Evolutionary conservation across 2,113 vertebrate genomes (phyloP), one percentile per base, ranked within the genome.

Genomic region (Aptenodytes forsteri): DNA sequence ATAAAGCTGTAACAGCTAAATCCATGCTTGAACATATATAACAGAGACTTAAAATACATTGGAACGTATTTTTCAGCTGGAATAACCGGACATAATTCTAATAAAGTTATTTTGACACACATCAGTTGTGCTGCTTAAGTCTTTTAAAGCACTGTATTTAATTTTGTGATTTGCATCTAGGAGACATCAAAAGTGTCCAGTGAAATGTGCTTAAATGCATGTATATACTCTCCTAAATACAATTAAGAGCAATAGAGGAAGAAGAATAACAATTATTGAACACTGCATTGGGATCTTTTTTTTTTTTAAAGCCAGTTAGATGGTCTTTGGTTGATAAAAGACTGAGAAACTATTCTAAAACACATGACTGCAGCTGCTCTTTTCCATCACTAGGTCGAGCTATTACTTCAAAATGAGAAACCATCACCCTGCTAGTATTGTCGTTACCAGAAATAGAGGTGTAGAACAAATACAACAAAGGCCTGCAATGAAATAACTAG

Each of bases 301-400:
- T 36, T n/a, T 49, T 58, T 66, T 54, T 32, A 11, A n/a, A 54
- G 13, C n/a, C 87, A 42, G 13, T 55, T 59, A 69, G 12, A 22
- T 56, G 34, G 10, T 71, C 26, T 73, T 90, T 59, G 52, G 26
- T 42, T 89, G 89, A 38, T 25, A 82, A 36, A 84, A 66, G 47
- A 34, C 5, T 64, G 47, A 87, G 55, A 71, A 80, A 87, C 56
- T 71, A 1, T 55, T 87, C 30, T 56, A 66, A 90, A 76, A n/a
- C 19, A 18, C 36, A 16, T 5, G 65, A 40, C 40, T 95, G 95
- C 80, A 97, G 47, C 89, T 71, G 50, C 92, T 84, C n/a, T 71
- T 89, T 96, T 47, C 62, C 16, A 82, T 93, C 96, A 91, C 94
- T 96, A 98, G 97, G 95, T 95, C 34, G 94, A 92, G 97, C 94